Conservation (phyloP, 2,888 invertebrate genomes). For the Nemotelus pantherinus region DNA sequence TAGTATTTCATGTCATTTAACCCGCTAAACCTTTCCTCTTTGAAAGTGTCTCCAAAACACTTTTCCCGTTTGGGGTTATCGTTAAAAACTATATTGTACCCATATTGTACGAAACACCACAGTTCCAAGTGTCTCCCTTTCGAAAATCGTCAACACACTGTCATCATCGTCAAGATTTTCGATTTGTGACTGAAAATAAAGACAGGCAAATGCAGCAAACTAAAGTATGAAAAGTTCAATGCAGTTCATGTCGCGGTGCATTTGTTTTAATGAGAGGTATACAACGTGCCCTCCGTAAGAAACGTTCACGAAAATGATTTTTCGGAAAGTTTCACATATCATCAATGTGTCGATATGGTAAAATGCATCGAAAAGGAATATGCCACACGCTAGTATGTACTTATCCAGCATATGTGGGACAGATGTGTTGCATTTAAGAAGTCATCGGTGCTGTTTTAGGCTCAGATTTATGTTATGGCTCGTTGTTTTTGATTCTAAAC, state of each 20-base stretch:
- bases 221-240: background rate
- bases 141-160: background rate
- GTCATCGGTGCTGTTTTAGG: background rate
- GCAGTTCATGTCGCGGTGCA: background rate
- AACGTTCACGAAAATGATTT: background rate
- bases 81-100: no score
- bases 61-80: no score
- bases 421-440: constrained; percentile 15
- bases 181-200: background rate
- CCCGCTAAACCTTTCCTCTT: no score
- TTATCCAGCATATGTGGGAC: constrained; percentile 14
- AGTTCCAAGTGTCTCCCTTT: background rate
- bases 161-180: background rate
- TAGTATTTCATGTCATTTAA: no score
- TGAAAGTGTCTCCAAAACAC: no score
- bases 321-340: constrained; percentile 19
- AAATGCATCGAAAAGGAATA: background rate
- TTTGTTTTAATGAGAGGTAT: constrained; percentile 7
- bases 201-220: background rate
- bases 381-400: background rate
- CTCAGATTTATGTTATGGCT: constrained; percentile 20
- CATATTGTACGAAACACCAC: no score
- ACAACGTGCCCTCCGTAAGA: background rate
- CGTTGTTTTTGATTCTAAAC: constrained; percentile 5
- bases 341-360: constrained; percentile 11